Conservation (phyloP, 1,140 invertebrate genomes). For the Wiebesia pumilae region DNA sequence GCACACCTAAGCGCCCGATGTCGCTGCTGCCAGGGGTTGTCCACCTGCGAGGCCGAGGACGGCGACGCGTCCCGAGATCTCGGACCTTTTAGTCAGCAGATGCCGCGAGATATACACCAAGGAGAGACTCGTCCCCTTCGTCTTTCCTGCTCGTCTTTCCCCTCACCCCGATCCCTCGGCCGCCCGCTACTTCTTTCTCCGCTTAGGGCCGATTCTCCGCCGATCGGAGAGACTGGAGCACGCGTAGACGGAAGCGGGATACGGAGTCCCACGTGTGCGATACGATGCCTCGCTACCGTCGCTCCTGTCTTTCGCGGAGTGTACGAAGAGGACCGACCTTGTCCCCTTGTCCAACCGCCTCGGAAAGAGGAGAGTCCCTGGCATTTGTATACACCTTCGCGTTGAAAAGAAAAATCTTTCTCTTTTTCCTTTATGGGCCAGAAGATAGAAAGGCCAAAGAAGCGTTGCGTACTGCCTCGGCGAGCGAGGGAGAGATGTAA, state of each 20-base stretch:
- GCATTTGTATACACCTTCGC: constrained; percentile 40
- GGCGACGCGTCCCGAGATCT: constrained; percentile 57
- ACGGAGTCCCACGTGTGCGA: constrained; percentile 38
- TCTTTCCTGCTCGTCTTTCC: not conserved
- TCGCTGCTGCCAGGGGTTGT: constrained; percentile 21
- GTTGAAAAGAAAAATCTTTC: constrained; percentile 25
- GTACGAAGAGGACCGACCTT: constrained; percentile 37
- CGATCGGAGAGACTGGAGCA: not conserved
- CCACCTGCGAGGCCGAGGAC: not conserved
- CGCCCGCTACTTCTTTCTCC: not conserved
- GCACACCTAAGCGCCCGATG: constrained; percentile 33
- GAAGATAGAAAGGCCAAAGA: not conserved
- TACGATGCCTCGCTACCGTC: not conserved
- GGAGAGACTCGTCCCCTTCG: constrained; percentile 19
- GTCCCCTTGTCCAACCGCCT: constrained; percentile 27
- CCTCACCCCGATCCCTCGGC: not conserved
- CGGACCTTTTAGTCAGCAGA: constrained; percentile 70
- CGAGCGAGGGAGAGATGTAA: not conserved
- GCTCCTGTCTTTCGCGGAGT: not conserved
- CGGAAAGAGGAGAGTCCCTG: not conserved
- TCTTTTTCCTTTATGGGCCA: constrained; percentile 7
- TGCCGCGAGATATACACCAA: constrained; percentile 67
- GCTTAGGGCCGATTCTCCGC: not conserved
- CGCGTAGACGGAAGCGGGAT: constrained; percentile 8
- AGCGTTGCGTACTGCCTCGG: not conserved